phyloP scores from a whole-genome alignment of 2,113 vertebrate genomes.

The Zosterops borbonicus region DNA sequence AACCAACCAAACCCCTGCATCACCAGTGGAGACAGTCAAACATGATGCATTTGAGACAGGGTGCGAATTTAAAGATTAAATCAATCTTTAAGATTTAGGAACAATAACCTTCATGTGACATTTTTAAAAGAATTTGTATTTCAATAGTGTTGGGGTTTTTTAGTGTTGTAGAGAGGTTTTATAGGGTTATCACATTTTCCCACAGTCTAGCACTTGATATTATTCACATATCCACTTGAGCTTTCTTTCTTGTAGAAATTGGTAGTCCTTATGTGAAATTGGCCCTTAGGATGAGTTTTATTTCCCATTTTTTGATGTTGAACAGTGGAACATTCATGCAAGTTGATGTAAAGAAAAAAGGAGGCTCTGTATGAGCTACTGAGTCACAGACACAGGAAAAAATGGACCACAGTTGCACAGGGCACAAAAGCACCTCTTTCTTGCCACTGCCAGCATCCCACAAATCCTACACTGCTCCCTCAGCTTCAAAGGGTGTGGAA shows the following conservation, averaged over 20 bases:
- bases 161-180: background rate
- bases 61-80: background rate
- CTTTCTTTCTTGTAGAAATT: background rate
- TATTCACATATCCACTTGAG: background rate
- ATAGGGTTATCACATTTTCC: background rate
- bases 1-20: background rate
- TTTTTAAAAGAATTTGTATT: background rate
- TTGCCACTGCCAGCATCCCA: background rate
- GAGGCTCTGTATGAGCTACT: background rate
- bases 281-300: background rate
- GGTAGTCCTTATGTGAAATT: background rate
- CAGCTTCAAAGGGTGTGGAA: background rate
- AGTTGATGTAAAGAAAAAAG: background rate
- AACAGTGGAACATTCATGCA: background rate
- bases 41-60: background rate
- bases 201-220: background rate
- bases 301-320: background rate
- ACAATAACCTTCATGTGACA: background rate
- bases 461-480: background rate
- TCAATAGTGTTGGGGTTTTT: background rate
- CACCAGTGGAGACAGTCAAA: background rate
- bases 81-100: background rate
- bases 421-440: background rate
- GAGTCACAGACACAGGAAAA: background rate
- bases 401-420: background rate